Conservation (phyloP, 2,113 vertebrate species). For the Martes martes region DNA sequence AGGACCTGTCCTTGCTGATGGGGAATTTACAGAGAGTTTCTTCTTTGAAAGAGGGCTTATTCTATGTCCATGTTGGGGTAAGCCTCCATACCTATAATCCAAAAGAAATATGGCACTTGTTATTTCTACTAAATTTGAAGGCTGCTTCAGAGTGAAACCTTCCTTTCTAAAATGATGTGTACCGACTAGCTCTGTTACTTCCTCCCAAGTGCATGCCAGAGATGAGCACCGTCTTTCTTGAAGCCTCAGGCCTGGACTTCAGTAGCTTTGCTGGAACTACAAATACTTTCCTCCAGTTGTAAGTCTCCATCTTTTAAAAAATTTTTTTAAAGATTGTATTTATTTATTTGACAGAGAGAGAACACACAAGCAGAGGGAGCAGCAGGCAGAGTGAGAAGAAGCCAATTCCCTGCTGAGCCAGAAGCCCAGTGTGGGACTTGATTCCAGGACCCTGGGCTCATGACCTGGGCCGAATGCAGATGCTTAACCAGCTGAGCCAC, state of each 20-base stretch:
- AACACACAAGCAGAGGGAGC: neutral
- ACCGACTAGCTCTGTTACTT: neutral
- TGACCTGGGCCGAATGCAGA: neutral
- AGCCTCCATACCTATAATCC: neutral
- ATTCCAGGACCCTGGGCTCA: neutral
- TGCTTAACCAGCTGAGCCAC: neutral
- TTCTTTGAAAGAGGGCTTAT: neutral
- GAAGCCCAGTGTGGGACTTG: neutral
- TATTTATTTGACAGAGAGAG: neutral
- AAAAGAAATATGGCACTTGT: neutral
- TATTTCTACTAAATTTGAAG: neutral
- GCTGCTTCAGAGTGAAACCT: neutral
- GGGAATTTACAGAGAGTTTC: neutral
- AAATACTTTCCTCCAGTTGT: neutral
- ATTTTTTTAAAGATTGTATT: neutral
- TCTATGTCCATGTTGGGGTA: neutral
- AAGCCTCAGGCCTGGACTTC: neutral
- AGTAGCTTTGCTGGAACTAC: neutral
- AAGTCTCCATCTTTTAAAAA: neutral
- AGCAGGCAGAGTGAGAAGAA: neutral
- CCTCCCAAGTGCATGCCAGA: neutral
- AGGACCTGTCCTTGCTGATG: neutral
- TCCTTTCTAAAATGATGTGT: neutral
- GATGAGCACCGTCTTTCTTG: neutral
- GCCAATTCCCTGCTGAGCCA: neutral